Conservation (phyloP, 2,113 vertebrate genomes). For the Lepus americanus region DNA sequence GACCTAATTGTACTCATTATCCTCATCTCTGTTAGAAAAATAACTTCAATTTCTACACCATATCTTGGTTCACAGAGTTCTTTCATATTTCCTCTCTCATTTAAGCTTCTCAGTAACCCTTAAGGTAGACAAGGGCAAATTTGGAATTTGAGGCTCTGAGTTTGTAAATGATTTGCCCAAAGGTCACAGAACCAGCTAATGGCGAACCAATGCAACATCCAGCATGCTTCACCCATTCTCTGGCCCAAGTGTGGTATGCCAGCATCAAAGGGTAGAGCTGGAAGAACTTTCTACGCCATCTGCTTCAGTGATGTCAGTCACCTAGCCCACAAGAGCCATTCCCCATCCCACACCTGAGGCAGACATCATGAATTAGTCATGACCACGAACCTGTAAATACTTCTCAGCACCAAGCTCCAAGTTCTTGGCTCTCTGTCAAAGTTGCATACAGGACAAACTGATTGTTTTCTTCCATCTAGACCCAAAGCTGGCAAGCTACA, state of each 20-base stretch:
- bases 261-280: background rate
- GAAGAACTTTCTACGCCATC: background rate
- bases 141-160: background rate
- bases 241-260: background rate
- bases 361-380: background rate
- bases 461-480: background rate
- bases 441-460: background rate
- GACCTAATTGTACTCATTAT: background rate
- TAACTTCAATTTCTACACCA: background rate
- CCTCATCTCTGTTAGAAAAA: background rate
- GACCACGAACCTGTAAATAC: background rate
- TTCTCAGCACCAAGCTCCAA: background rate
- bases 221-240: background rate
- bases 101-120: background rate
- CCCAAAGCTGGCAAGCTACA: background rate
- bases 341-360: background rate
- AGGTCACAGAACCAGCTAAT: background rate
- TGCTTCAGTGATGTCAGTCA: background rate
- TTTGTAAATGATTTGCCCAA: background rate
- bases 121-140: background rate
- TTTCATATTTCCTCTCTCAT: background rate
- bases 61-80: background rate
- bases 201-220: background rate
- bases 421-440: background rate
- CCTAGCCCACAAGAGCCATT: background rate